phyloP scores from a whole-genome alignment of 2,888 invertebrate genomes.

The Sepiola atlantica region DNA sequence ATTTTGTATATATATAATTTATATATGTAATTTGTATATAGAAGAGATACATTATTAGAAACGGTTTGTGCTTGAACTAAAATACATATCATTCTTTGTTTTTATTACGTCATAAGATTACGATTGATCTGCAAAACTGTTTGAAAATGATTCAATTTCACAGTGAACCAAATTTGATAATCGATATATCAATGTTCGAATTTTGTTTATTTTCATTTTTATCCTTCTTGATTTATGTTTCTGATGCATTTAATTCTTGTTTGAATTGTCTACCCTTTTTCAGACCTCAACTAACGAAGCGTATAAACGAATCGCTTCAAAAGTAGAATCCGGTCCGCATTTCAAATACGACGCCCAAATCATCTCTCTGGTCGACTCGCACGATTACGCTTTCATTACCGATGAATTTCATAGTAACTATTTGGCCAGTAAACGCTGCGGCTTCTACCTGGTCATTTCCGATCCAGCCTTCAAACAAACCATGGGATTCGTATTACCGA shows the following conservation, averaged over 20 bases:
- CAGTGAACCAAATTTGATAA: background rate
- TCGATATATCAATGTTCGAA: background rate
- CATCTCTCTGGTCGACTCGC: background rate
- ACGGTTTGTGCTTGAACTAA: too few species aligned
- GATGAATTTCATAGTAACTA: background rate
- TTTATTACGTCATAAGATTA: too few species aligned
- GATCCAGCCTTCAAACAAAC: background rate
- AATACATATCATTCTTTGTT: too few species aligned
- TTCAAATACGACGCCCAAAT: background rate
- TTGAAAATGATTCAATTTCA: background rate
- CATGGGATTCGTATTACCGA: background rate
- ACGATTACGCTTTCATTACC: background rate
- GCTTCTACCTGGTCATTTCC: background rate
- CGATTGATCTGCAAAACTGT: too few species aligned
- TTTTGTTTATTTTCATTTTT: background rate
- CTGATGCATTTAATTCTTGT: background rate
- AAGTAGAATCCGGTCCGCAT: background rate
- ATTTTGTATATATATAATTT: too few species aligned
- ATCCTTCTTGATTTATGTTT: background rate
- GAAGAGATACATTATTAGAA: too few species aligned
- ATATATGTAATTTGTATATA: too few species aligned
- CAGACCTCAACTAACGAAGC: background rate
- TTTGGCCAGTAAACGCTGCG: background rate
- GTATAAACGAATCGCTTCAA: background rate
- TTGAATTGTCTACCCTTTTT: background rate